Percentiles rank a stretch among this genome's conserved stretches.
phyloP scores from a whole-genome alignment of 2,113 vertebrate species.

The Chauna torquata region DNA sequence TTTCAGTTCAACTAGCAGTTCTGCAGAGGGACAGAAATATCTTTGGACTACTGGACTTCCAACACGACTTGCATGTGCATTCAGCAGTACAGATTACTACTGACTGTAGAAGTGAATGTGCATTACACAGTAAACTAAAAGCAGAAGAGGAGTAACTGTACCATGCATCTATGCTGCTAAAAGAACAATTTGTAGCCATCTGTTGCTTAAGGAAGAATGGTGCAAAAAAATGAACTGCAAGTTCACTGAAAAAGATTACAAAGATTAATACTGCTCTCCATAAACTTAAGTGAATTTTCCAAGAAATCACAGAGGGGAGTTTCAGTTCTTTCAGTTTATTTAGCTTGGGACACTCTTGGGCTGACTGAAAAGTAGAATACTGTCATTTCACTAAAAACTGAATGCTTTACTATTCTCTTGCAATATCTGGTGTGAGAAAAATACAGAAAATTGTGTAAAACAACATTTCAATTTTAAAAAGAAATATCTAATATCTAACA shows the following conservation, averaged over 20 bases:
- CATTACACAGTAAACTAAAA: neutral
- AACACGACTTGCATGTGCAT: neutral
- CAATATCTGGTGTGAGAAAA: neutral
- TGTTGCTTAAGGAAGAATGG: neutral
- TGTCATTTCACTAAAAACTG: neutral
- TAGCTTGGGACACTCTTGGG: neutral
- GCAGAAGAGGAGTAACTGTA: neutral
- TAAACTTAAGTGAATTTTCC: neutral
- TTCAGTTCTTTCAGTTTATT: neutral
- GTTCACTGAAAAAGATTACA: neutral
- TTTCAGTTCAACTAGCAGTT: neutral
- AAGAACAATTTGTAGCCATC: neutral
- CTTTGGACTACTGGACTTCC: neutral
- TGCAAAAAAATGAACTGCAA: neutral
- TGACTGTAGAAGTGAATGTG: fast-evolving
- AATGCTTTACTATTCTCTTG: neutral
- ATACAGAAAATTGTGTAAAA: neutral
- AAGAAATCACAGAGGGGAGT: neutral
- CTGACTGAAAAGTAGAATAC: neutral
- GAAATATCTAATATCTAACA: neutral
- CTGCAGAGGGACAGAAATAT: neutral
- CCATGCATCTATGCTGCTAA: fast-evolving
- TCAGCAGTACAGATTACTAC: neutral
- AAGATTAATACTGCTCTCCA: neutral
- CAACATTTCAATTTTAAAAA: neutral